Evolutionary conservation across 2,113 vertebrate genomes (phyloP), one percentile per base, ranked within the genome.

Genomic region (Oplegnathus fasciatus): DNA sequence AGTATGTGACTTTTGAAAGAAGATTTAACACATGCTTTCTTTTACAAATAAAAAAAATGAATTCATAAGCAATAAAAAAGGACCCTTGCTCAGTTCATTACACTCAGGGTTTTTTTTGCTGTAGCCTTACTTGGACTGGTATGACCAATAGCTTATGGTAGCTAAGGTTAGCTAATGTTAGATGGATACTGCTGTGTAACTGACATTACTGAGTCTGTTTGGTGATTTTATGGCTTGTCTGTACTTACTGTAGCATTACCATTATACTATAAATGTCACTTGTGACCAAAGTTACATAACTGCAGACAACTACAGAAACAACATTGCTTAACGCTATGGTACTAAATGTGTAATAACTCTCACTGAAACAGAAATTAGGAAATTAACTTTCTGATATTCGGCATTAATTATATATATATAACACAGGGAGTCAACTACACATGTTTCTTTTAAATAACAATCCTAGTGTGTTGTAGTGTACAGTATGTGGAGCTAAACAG

Each of bases 401-500:
- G 20, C 46, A 64, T 69, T 20, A 18, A 68, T 68, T 40, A 50
- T 42, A n/a, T 40, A 5, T 5, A 52, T 46, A 42, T 15, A 61
- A 75, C 62, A 80, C 28, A 44, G 30, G 75, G 34, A 75, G 24
- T 89, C 40, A 72, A 17, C 55, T 55, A 46, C 32, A 79, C 46
- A 74, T 71, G 67, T 50, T 91, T 74, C 60, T 82, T 72, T 84
- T 80, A 80, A 68, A 58, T 54, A 72, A 40, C 40, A 73, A 61
- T 55, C 55, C 66, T 77, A 28, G 86, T 84, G 73, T 54, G 54
- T 52, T 34, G 40, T 55, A 42, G 68, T 78, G 78, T 72, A 26
- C 76, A n/a, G n/a, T n/a, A n/a, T n/a, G 72, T 85, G 17, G 48
- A 83, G 73, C 74, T 82, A 34, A 84, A 86, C 66, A 58, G 58